A percentile compares a stretch with the other conserved stretches of the same genome.
Conservation (phyloP, 2,113 vertebrate species). For the Diphyllodes magnificus region DNA sequence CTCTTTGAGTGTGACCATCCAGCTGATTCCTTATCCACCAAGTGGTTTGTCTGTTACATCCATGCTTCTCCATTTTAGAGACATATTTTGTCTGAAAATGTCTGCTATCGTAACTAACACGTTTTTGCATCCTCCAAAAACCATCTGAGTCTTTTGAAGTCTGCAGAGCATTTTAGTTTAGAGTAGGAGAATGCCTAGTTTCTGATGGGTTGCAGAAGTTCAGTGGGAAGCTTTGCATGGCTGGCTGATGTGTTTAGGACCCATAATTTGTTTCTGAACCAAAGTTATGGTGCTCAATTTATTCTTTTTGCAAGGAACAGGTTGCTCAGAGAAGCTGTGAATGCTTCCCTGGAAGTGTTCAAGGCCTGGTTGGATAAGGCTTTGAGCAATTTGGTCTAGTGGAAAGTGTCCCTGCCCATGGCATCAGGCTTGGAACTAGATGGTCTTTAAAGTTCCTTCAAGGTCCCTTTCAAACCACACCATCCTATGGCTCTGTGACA, state of each 20-base stretch:
- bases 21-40: accelerated
- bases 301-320: background rate
- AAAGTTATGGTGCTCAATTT: background rate
- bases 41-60: background rate
- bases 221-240: background rate
- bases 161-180: background rate
- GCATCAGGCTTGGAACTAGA: background rate
- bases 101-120: accelerated
- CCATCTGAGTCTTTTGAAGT: background rate
- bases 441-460: background rate
- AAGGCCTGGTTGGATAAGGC: background rate
- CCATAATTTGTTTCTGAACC: background rate
- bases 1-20: background rate
- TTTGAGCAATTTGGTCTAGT: background rate
- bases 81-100: background rate
- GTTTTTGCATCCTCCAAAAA: background rate
- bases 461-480: background rate
- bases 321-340: background rate
- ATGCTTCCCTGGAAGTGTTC: background rate
- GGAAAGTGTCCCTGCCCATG: background rate
- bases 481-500: background rate
- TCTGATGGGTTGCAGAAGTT: background rate
- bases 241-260: background rate
- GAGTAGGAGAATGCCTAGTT: background rate
- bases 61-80: background rate